Base-by-base conservation (phyloP, 1,140 invertebrate genomes). In the Notospermus geniculatus region DNA sequence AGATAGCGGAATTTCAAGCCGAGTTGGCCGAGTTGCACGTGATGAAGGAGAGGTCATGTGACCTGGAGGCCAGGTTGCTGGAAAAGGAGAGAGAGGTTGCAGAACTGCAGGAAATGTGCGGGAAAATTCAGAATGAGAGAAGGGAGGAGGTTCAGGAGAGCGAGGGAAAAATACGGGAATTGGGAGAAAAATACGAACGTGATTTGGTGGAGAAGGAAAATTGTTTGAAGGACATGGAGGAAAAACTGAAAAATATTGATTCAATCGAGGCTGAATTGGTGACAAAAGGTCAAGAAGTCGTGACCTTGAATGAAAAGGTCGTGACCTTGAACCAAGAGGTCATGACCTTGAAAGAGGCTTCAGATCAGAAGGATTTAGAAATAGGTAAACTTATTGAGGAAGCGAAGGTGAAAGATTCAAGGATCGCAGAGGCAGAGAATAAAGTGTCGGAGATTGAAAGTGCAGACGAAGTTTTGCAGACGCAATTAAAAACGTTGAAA, bases 401-500 rank as follows among this genome's bases (percentile, higher is more conserved):
- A 28, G 29, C 46, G 32, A 56, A 62, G 59, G 60, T n/a, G 17
- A 46, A 75, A 28, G 60, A 67, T 32, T 68, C 75, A 2, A 45
- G 74, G 15, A 67, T 56, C 2, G 54, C 67, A 29, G 67, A 73
- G 53, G 72, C 71, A 54, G 73, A 76, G 11, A 30, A 65, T 15
- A 66, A 67, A 27, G 62, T 70, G 19, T 70, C 68, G 36, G 32
- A 36, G 32, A 4, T 36, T 36, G 32, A 36, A 19, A 50, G 59
- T 62, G 72, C 65, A 76, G 71, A 77, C 64, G 66, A 69, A 63
- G 71, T 75, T 60, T 66, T 76, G 28, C 73, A 74, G 53, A 56
- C 57, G 39, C 70, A 73, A 22, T 60, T 76, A 19, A 76, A 71
- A 54, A 62, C 68, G 28, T 41, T 75, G 0, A 71, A 68, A 39